Base-by-base conservation (phyloP, 2,888 invertebrate species). In the Dione vanillae region DNA sequence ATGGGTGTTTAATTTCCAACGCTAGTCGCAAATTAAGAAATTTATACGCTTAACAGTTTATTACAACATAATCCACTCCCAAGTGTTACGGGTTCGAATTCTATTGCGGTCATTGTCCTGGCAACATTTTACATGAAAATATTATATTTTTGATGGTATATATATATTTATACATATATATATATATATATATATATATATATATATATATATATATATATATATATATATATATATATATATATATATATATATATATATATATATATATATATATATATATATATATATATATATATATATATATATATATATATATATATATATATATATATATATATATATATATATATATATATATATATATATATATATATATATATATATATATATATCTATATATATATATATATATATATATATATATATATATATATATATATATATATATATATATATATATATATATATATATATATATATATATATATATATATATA, bases 341-440 rank as follows among this genome's bases (percentile, higher is more conserved):
- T 43, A 11, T 43, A 43, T 43, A 11, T 43, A 43, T 43, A 11
- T 43, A 43, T 43, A 11, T 43, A 43, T 43, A 11, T 43, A 43
- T 43, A 11, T 43, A 43, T 43, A 43, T 43, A 43, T 43, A 43
- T 43, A 43, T 43, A 43, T 43, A 43, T 43, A 43, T 43, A 43
- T 43, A 43, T 43, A 43, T 43, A 43, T 43, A 43, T 43, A 43
- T 43, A 43, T 43, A 43, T 43, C 6, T 43, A 43, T 43, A 43
- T 43, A 43, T 43, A 43, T 43, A 43, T 43, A 43, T 43, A 43
- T 43, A 43, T 43, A 43, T 43, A 43, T 43, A 43, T 43, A 43
- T 43, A 43, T 43, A 43, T 43, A 43, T 43, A 43, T 43, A 43
- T 43, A 43, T 43, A 43, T 43, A 43, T 43, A 43, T 43, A 43